Percentiles rank a stretch among this genome's conserved stretches.
These are phyloP conservation scores for Calephelis virginiensis DNA, from an alignment of 1,140 invertebrate species.

Conservation along the genomic window DNA sequence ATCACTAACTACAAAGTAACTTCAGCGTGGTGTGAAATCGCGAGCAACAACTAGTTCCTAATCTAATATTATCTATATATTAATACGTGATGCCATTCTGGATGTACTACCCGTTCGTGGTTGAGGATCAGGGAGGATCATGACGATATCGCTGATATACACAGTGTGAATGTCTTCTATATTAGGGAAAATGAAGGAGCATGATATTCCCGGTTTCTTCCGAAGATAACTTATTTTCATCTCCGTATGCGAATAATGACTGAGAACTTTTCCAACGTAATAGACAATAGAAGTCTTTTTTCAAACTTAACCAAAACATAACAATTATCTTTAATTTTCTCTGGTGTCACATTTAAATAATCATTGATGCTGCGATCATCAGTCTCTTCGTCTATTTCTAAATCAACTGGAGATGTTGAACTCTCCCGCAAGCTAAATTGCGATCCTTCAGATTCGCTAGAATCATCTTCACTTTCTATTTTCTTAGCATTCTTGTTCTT, in stretches of 20 bases:
- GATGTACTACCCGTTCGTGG: conserved; percentile 25
- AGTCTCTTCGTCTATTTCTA: conserved; percentile 30
- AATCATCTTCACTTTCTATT: conserved; percentile 34
- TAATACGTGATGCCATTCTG: conserved; percentile 3
- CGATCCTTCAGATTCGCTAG: conserved; percentile 28
- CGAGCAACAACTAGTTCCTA: no score
- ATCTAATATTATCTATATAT: no score
- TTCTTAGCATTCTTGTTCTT: conserved; percentile 25
- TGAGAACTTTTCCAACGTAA: conserved; percentile 24
- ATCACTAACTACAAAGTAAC: no score
- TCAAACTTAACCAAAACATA: conserved; percentile 27
- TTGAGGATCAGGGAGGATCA: conserved; percentile 29
- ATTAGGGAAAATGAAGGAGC: conserved; percentile 31
- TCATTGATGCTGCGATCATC: conserved; percentile 24
- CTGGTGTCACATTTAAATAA: conserved; percentile 25
- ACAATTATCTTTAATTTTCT: conserved; percentile 30
- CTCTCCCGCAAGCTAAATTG: conserved; percentile 35
- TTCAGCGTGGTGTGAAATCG: no score
- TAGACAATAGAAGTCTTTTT: conserved; percentile 20
- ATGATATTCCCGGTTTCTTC: conserved; percentile 22
- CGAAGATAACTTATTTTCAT: conserved; percentile 25
- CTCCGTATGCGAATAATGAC: conserved; percentile 5
- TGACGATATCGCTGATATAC: conserved; percentile 22
- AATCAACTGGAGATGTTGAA: conserved; percentile 34
- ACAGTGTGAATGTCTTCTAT: conserved; percentile 29